These are phyloP conservation scores for Tetragnatha versicolor DNA, from an alignment of 1,140 invertebrate species.

Conservation along the genomic window DNA sequence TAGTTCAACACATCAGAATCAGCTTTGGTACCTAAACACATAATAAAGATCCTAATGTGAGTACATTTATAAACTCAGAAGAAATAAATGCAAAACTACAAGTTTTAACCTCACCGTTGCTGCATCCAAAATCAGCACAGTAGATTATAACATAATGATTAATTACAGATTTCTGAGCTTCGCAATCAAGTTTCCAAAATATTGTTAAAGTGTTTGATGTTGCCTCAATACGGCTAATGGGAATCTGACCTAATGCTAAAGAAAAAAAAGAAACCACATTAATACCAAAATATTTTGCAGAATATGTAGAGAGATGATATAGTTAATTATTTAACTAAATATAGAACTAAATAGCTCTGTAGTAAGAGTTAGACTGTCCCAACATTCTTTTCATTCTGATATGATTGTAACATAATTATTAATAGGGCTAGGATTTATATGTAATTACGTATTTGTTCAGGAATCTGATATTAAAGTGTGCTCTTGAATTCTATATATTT, in stretches of 20 bases:
- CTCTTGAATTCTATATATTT: no score
- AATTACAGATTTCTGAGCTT: slow-evolving; percentile 42
- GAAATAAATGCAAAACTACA: not conserved
- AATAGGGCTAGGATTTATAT: no score
- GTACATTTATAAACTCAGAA: not conserved
- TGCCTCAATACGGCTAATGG: slow-evolving; percentile 8
- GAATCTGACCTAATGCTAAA: slow-evolving; percentile 39
- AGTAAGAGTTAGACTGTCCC: no score
- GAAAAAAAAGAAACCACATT: not conserved
- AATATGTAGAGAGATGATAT: no score
- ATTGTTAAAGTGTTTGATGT: slow-evolving; percentile 23
- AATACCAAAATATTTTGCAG: no score
- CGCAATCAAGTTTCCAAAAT: slow-evolving; percentile 45
- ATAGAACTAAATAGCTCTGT: no score
- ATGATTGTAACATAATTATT: no score
- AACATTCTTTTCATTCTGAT: no score
- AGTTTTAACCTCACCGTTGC: slow-evolving; percentile 9
- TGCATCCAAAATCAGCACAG: slow-evolving; percentile 5
- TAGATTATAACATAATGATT: slow-evolving; percentile 42
- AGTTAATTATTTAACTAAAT: no score
- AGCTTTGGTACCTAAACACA: slow-evolving; percentile 2
- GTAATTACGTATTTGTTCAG: no score
- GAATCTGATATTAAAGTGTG: no score
- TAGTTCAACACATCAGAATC: slow-evolving; percentile 16
- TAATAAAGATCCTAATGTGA: not conserved